Evolutionary conservation across 2,888 invertebrate genomes (phyloP).

Genomic region (Drosophila sordidapex): DNA sequence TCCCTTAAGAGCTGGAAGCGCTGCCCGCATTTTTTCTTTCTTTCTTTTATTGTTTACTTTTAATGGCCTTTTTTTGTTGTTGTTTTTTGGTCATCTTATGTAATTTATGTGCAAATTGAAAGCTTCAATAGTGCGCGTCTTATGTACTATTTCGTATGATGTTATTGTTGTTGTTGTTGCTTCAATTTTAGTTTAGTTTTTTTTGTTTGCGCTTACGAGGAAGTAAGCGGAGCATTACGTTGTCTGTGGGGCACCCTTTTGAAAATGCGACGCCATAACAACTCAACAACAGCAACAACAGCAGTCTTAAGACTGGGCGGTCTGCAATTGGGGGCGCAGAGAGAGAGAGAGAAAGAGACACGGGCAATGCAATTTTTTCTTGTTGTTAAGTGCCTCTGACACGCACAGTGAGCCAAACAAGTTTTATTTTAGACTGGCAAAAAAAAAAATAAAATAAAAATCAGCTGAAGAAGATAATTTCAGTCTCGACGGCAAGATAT

Average conservation of each 20-base stretch:
- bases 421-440: constrained; percentile 20
- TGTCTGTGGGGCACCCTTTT: constrained; percentile 70
- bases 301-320: constrained; percentile 3
- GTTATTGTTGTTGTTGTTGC: constrained; percentile 4
- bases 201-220: constrained; percentile 57
- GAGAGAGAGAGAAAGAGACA: constrained; percentile 10
- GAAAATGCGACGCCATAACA: constrained; percentile 54
- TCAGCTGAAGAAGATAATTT: constrained; percentile 6
- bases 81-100: constrained; percentile 64
- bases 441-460: constrained; percentile 5
- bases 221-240: constrained; percentile 78
- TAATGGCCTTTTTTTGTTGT: constrained; percentile 26
- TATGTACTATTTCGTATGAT: constrained; percentile 14
- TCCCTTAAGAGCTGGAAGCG: constrained; percentile 43
- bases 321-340: constrained; percentile 4
- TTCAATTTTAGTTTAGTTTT: constrained; percentile 19
- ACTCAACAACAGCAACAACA: constrained; percentile 38
- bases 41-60: constrained; percentile 27
- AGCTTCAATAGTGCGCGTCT: constrained; percentile 57
- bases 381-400: constrained; percentile 39
- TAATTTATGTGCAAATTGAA: constrained; percentile 79
- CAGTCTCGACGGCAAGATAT: neutral
- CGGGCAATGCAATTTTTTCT: constrained; percentile 44
- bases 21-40: constrained; percentile 2
- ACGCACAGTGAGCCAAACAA: constrained; percentile 51